A percentile compares a stretch with the other conserved stretches of the same genome.
phyloP scores from a whole-genome alignment of 2,113 vertebrate genomes.

The Murina feae region DNA sequence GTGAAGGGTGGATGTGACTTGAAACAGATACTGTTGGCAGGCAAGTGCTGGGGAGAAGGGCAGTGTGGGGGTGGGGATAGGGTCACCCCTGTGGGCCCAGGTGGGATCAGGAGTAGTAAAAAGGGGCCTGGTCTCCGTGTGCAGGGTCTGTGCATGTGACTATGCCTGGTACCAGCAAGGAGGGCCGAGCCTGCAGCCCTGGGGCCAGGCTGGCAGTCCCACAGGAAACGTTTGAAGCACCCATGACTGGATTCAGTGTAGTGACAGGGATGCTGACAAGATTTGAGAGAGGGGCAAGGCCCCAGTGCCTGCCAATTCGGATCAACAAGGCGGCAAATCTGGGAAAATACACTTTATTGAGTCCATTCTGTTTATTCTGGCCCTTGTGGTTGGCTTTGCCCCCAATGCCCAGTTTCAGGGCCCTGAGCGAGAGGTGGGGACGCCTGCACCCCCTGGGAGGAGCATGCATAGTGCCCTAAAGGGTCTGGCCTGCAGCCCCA shows the following conservation, averaged over 20 bases:
- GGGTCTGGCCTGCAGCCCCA: conserved; percentile 49
- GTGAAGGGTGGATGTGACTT: not conserved
- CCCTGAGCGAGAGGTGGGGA: conserved; percentile 22
- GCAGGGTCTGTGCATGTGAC: not conserved
- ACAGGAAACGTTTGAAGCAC: not conserved
- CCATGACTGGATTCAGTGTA: not conserved
- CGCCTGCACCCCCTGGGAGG: conserved; percentile 36
- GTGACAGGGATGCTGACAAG: not conserved
- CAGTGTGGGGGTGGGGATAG: no score
- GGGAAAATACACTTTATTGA: conserved; percentile 77
- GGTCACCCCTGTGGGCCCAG: not conserved
- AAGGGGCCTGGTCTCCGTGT: not conserved
- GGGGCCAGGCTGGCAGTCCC: not conserved
- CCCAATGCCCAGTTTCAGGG: conserved; percentile 50
- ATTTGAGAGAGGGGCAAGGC: not conserved
- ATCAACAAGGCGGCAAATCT: conserved; percentile 72
- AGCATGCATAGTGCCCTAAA: not conserved
- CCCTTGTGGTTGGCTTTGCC: conserved; percentile 41
- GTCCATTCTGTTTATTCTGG: conserved; percentile 64
- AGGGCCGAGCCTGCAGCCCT: not conserved
- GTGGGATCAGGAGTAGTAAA: not conserved
- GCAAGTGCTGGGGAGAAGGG: not conserved
- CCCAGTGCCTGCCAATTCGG: conserved; percentile 43
- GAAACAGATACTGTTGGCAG: not conserved
- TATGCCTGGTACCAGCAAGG: not conserved